These are phyloP conservation scores for Corbicula japonica DNA, from an alignment of 2,888 invertebrate species.

Conservation along the genomic window DNA sequence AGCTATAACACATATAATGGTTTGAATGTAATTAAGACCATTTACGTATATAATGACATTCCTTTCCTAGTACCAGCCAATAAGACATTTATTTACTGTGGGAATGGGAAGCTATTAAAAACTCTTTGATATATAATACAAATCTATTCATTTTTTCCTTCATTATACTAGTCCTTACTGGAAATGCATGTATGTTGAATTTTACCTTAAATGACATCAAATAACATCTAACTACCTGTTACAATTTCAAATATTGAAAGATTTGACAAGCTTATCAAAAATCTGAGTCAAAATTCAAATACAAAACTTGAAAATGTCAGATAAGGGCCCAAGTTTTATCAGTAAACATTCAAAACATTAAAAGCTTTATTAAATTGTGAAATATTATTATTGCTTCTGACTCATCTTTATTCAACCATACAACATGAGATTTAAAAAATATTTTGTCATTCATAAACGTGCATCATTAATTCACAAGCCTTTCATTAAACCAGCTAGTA, in stretches of 20 bases:
- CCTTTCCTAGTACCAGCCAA: no score
- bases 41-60: no score
- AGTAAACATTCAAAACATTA: constrained; percentile 25
- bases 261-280: constrained; percentile 51
- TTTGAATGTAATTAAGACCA: no score
- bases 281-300: constrained; percentile 51
- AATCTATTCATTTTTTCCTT: no score
- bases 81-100: no score
- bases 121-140: no score
- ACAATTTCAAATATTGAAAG: constrained; percentile 17
- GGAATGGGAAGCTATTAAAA: no score
- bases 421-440: constrained; percentile 3
- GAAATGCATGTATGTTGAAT: background rate
- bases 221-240: constrained; percentile 6
- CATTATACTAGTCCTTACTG: constrained; percentile 2
- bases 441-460: background rate
- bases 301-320: constrained; percentile 44
- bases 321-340: constrained; percentile 40
- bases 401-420: constrained; percentile 12
- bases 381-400: background rate
- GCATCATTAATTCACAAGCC: no score
- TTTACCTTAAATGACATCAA: constrained; percentile 32
- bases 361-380: constrained; percentile 6
- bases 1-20: no score
- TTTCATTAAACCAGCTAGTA: no score